These are phyloP conservation scores for Zingel zingel DNA, from an alignment of 2,113 vertebrate species.

Conservation along the genomic window DNA sequence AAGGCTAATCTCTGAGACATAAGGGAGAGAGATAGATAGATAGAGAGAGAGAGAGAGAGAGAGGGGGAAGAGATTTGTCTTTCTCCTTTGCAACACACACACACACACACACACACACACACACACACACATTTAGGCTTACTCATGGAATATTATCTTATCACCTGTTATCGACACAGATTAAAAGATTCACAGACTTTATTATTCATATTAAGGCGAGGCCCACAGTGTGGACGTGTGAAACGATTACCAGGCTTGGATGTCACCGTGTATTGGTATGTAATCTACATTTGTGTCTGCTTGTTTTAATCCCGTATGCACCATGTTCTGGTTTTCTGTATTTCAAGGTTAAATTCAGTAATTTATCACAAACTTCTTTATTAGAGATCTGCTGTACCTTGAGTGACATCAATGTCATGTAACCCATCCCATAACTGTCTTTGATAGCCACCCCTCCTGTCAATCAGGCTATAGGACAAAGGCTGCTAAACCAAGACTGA, in stretches of 20 bases:
- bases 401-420: slow-evolving; percentile 54
- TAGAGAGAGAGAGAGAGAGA: slow-evolving; percentile 31
- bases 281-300: not conserved
- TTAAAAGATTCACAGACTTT: slow-evolving; percentile 76
- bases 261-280: slow-evolving; percentile 17
- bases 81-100: slow-evolving; percentile 63
- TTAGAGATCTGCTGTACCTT: slow-evolving; percentile 42
- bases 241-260: slow-evolving; percentile 45
- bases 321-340: not conserved
- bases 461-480: slow-evolving; percentile 77
- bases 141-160: slow-evolving; percentile 70
- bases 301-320: not conserved
- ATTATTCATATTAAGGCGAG: slow-evolving; percentile 55
- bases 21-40: slow-evolving; percentile 56
- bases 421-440: slow-evolving; percentile 65
- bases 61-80: slow-evolving; percentile 64
- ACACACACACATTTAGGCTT: slow-evolving; percentile 52
- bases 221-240: slow-evolving; percentile 15
- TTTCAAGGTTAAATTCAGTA: not conserved
- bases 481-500: slow-evolving; percentile 76
- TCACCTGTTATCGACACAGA: slow-evolving; percentile 76
- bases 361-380: slow-evolving; percentile 23
- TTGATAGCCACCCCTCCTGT: slow-evolving; percentile 70
- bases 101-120: slow-evolving; percentile 45
- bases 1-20: slow-evolving; percentile 84